phyloP scores from a whole-genome alignment of 2,888 invertebrate species.

The Dasypogon diadema region DNA sequence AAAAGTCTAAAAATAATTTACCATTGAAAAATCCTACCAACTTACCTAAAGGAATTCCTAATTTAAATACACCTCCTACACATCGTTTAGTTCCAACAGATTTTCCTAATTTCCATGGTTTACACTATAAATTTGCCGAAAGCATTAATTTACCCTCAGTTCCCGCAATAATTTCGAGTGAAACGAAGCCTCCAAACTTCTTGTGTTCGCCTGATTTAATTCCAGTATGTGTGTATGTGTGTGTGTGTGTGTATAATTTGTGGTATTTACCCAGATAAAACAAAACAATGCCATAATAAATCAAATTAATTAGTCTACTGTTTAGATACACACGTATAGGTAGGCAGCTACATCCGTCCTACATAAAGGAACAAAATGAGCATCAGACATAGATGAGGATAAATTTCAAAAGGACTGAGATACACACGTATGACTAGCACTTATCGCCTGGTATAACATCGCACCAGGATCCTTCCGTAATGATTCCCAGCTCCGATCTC shows the following conservation, averaged over 20 bases:
- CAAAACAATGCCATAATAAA: constrained; percentile 45
- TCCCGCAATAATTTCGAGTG: not conserved
- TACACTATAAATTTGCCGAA: constrained; percentile 1
- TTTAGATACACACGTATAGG: constrained; percentile 23
- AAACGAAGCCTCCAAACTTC: constrained; percentile 14
- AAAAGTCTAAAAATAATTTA: too few relatives aligned
- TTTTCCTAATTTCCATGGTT: too few relatives aligned
- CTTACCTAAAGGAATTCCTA: too few relatives aligned
- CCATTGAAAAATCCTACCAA: too few relatives aligned
- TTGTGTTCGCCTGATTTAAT: constrained; percentile 31
- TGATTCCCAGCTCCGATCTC: not conserved
- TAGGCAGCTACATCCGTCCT: constrained; percentile 11
- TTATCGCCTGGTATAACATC: constrained; percentile 31
- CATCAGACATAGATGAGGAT: constrained; percentile 31
- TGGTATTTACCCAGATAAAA: constrained; percentile 42
- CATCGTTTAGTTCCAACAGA: too few relatives aligned
- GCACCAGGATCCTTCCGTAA: constrained; percentile 34
- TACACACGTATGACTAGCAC: constrained; percentile 42
- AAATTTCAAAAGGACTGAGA: constrained; percentile 32
- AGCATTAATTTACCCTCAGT: constrained; percentile 17
- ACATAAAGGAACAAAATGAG: constrained; percentile 18
- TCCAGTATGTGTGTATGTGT: constrained; percentile 27
- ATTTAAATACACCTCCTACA: too few relatives aligned
- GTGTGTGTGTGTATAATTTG: constrained; percentile 41
- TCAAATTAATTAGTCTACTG: constrained; percentile 49